phyloP scores from a whole-genome alignment of 2,888 invertebrate genomes.

The Campopleginae sp. region DNA sequence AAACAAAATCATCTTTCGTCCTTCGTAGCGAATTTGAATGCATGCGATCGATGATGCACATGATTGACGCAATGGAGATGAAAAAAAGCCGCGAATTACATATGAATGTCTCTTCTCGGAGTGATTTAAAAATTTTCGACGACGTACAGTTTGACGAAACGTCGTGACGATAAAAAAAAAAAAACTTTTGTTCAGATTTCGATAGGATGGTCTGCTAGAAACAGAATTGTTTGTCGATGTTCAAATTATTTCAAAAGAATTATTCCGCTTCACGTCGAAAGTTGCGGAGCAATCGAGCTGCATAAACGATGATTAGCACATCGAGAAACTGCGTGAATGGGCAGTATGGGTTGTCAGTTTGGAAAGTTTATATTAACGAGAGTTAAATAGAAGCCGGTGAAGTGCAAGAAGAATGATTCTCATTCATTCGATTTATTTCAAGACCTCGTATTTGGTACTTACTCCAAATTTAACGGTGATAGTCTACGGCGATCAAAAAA shows the following conservation, averaged over 20 bases:
- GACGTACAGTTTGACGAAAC: neutral
- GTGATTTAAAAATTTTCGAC: neutral
- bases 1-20: conserved; percentile 30
- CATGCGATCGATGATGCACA: conserved; percentile 6
- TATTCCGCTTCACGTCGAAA: neutral
- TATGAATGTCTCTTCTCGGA: neutral
- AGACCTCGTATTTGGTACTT: conserved; percentile 72
- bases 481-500: conserved; percentile 75
- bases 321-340: conserved; percentile 7
- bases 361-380: neutral
- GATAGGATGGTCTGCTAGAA: neutral
- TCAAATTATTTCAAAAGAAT: neutral
- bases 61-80: neutral
- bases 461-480: conserved; percentile 80
- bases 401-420: conserved; percentile 11
- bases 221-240: neutral
- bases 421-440: conserved; percentile 30
- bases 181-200: neutral
- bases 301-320: conserved; percentile 9
- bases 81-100: conserved; percentile 4
- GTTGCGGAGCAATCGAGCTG: conserved; percentile 5
- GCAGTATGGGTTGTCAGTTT: conserved; percentile 15
- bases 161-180: neutral
- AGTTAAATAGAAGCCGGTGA: conserved; percentile 18
- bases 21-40: conserved; percentile 15